Evolutionary conservation across 2,888 invertebrate genomes (phyloP), one percentile per base, ranked within the genome.

Genomic region (Polymixis flavicincta): DNA sequence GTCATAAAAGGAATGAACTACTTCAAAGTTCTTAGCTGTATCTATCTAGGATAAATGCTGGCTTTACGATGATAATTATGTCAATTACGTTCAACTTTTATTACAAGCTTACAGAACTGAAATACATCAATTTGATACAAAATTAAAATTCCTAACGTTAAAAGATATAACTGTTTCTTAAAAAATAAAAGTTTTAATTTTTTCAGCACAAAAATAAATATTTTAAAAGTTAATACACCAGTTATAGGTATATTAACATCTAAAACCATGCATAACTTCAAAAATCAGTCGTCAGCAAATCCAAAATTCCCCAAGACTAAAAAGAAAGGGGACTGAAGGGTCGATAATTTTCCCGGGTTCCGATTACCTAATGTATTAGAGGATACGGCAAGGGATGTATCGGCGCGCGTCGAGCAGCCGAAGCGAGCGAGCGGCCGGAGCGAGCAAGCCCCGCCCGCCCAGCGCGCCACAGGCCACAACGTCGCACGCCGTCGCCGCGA

Each of bases 361-460:
- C 76, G 78, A 77, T 79, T 87, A 85, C 87, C 87, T 87, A 85
- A 87, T 87, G 88, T 88, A 82, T 69, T 70, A 72, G 74, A 87
- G 75, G 80, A 80, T 86, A 88, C 72, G 74, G 81, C 76, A 77
- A 91, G 93, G 92, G 93, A 92, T 93, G 92, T 87, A 88, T 80
- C 87, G 85, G 92, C 93, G 93, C 94, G 92, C 93, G 93, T 92
- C 88, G 83, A 82, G 76, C 85, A 75, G 76, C 78, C 71, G 79
- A 80, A 84, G 87, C 88, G 84, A 89, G 83, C 83, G 78, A 83
- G 87, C 88, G 83, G 88, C 83, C 83, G 88, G 77, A 89, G 81
- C 81, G 75, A 70, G 87, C 87, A 87, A 81, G 90, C 92, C 92
- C 94, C 94, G 95, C 94, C 95, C 95, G 95, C 94, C 95, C 93